Percentiles rank a stretch among this genome's conserved stretches.
Conservation (phyloP, 2,888 invertebrate species). For the Diachrysia chrysitis region DNA sequence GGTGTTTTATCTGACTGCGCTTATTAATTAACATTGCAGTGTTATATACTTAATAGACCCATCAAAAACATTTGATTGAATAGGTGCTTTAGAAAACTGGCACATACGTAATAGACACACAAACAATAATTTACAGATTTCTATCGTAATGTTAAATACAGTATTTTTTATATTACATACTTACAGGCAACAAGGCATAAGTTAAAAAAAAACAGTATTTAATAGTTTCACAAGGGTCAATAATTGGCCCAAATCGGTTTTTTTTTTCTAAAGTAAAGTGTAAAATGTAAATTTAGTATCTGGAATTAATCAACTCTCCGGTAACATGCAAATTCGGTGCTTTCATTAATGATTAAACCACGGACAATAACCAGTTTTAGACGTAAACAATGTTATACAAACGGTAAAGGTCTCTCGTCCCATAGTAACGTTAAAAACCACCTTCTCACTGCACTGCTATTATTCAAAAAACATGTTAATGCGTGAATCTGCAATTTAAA, state of each 20-base stretch:
- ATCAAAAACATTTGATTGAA: background rate
- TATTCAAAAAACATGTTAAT: background rate
- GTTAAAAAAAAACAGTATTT: background rate
- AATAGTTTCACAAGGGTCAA: conserved; percentile 2
- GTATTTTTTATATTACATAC: too few relatives aligned
- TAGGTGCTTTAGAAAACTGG: background rate
- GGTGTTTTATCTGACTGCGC: too few relatives aligned
- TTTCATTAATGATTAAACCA: background rate
- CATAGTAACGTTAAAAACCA: background rate
- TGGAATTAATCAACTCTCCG: background rate
- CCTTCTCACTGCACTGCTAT: conserved; percentile 4
- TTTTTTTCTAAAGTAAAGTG: background rate
- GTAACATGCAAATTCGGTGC: background rate
- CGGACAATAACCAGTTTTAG: background rate
- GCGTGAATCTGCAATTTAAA: background rate
- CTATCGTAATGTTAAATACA: too few relatives aligned
- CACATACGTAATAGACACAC: too few relatives aligned
- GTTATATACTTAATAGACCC: background rate
- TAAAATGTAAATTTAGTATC: background rate
- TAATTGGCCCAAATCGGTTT: conserved; percentile 1
- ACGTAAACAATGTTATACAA: conserved; percentile 2
- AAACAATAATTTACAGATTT: too few relatives aligned
- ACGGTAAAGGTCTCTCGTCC: background rate
- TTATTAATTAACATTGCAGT: too few relatives aligned
- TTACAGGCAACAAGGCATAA: background rate